Evolutionary conservation across 2,888 invertebrate genomes (phyloP).

Genomic region (Drosophila peninsularis): DNA sequence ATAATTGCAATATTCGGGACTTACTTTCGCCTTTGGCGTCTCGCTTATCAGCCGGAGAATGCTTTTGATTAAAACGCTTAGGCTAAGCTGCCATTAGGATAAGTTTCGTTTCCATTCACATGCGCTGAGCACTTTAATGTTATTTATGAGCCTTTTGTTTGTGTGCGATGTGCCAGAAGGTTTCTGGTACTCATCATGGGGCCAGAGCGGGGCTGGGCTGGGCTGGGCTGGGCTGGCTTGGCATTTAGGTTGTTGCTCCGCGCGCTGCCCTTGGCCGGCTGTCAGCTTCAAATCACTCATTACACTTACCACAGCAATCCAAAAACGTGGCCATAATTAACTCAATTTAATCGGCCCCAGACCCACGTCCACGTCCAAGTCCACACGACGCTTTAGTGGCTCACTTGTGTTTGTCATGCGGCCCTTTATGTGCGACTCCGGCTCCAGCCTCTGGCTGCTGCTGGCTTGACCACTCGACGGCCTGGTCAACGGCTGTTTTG

Average conservation of each 20-base stretch:
- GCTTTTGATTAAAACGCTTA: constrained; percentile 24
- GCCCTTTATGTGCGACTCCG: constrained; percentile 18
- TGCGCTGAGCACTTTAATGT: constrained; percentile 37
- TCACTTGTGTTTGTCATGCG: constrained; percentile 61
- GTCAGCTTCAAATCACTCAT: constrained; percentile 60
- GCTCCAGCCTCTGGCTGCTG: neutral
- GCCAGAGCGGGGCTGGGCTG: neutral
- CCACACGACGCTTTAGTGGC: constrained; percentile 63
- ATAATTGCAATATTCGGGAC: constrained; percentile 17
- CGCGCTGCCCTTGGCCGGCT: neutral
- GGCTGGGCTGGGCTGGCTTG: neutral
- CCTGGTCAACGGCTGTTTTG: constrained; percentile 50
- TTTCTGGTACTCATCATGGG: constrained; percentile 38
- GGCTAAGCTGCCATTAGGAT: constrained; percentile 31
- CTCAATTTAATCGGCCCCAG: constrained; percentile 72
- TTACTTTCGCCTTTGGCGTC: constrained; percentile 11
- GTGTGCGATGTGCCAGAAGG: constrained; percentile 14
- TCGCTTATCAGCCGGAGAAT: constrained; percentile 15
- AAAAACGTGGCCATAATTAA: constrained; percentile 71
- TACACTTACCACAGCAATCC: constrained; percentile 62
- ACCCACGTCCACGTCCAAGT: constrained; percentile 29
- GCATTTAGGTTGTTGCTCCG: neutral
- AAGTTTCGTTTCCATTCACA: constrained; percentile 25
- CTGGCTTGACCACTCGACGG: constrained; percentile 44
- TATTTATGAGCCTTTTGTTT: constrained; percentile 46